phyloP scores from a whole-genome alignment of 2,888 invertebrate species.

The Ophonus ardosiacus region DNA sequence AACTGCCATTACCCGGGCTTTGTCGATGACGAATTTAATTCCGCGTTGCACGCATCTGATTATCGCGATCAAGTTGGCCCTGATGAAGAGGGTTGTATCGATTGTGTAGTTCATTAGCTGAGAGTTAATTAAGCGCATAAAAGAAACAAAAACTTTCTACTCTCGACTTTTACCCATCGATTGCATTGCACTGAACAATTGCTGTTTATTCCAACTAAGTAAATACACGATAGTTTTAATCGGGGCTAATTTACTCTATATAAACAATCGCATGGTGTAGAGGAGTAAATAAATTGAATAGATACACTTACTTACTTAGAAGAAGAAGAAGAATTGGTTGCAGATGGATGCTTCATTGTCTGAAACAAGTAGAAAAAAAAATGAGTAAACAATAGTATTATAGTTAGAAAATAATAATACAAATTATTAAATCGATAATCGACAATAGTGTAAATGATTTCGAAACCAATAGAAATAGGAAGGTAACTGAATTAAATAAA shows the following conservation, averaged over 20 bases:
- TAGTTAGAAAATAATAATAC: no score
- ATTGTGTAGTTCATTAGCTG: slow-evolving; percentile 47
- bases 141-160: slow-evolving; percentile 32
- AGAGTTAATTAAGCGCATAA: slow-evolving; percentile 34
- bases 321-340: background rate
- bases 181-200: background rate
- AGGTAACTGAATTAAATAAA: no score
- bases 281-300: background rate
- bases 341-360: no score
- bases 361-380: no score
- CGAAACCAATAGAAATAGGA: no score
- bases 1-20: background rate
- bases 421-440: no score
- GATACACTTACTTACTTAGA: background rate
- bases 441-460: no score
- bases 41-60: slow-evolving; percentile 28
- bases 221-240: background rate
- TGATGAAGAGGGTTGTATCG: slow-evolving; percentile 33
- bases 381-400: no score
- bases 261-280: background rate
- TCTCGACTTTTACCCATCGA: background rate
- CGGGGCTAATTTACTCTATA: background rate
- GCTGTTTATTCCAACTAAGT: background rate
- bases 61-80: background rate
- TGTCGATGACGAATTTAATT: slow-evolving; percentile 19